These are phyloP conservation scores for Strongylocentrotus purpuratus DNA, from an alignment of 35 echinoderm and acorn worm species.

Conservation along the genomic window DNA sequence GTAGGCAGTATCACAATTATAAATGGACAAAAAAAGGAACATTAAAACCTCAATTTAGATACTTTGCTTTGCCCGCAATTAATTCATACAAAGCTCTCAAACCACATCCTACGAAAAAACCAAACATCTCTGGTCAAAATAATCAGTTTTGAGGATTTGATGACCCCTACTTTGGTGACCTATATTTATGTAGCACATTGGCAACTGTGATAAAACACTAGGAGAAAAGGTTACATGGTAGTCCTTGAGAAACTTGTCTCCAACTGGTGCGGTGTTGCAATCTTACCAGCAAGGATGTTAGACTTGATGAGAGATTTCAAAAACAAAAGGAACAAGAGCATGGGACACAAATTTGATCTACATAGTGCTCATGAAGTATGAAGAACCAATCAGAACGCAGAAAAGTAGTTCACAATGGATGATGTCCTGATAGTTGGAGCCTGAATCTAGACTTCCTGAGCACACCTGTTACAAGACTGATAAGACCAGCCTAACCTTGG, in stretches of 20 bases:
- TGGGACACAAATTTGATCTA: not conserved
- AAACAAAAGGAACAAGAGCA: not conserved
- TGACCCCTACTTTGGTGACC: not conserved
- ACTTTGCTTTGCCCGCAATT: too few species aligned
- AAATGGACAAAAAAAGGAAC: too few species aligned
- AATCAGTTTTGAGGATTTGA: not conserved
- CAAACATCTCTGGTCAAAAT: too few species aligned
- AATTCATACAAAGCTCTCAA: too few species aligned
- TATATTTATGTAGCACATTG: not conserved
- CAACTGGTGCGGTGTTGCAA: not conserved
- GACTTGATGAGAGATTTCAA: not conserved
- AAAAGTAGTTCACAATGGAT: not conserved
- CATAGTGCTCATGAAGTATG: not conserved
- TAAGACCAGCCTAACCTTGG: not conserved
- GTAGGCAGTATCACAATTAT: too few species aligned
- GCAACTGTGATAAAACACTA: not conserved
- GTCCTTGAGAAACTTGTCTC: not conserved
- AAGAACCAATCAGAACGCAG: not conserved
- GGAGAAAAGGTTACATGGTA: not conserved
- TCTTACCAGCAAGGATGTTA: not conserved
- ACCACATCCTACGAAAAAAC: too few species aligned
- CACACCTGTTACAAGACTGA: not conserved
- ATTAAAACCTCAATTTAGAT: too few species aligned
- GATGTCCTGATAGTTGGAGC: not conserved
- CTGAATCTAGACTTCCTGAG: not conserved